These are phyloP conservation scores for Leptura quadrifasciata DNA, from an alignment of 2,888 invertebrate species.

Conservation along the genomic window DNA sequence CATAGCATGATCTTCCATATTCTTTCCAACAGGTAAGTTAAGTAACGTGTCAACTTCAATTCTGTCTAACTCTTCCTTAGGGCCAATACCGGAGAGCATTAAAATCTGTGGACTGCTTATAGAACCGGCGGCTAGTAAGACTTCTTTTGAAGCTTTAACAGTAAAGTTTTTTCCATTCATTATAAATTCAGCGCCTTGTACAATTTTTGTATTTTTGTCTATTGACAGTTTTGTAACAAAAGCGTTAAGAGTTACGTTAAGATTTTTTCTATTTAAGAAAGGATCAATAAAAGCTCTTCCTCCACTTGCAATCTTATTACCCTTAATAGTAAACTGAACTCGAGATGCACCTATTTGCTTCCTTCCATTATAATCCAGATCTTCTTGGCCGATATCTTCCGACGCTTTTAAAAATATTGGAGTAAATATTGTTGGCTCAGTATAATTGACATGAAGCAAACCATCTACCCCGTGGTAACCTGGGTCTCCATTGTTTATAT, in stretches of 20 bases:
- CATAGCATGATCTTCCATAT: constrained; percentile 11
- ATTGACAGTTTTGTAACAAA: constrained; percentile 84
- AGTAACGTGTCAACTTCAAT: neutral
- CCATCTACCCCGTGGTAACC: neutral
- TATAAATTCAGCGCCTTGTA: constrained; percentile 84
- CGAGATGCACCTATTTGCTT: constrained; percentile 44
- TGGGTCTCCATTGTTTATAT: neutral
- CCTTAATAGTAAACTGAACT: constrained; percentile 83
- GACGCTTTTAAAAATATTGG: constrained; percentile 81
- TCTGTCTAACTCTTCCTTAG: constrained; percentile 9
- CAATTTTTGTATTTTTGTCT: constrained; percentile 78
- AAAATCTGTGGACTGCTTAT: constrained; percentile 85
- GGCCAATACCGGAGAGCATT: constrained; percentile 82
- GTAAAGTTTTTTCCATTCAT: constrained; percentile 80
- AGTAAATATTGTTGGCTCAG: neutral
- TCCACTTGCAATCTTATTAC: constrained; percentile 83
- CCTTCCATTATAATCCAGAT: constrained; percentile 85
- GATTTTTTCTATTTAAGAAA: constrained; percentile 79
- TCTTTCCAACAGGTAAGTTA: constrained; percentile 23
- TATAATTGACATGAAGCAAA: constrained; percentile 1
- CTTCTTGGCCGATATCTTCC: constrained; percentile 81
- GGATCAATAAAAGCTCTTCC: constrained; percentile 24
- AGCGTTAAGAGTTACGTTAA: constrained; percentile 85
- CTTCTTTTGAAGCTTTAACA: constrained; percentile 83
- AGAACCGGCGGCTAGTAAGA: constrained; percentile 91